A percentile compares a stretch with the other conserved stretches of the same genome.
These are phyloP conservation scores for Loxodonta africana DNA, from an alignment of 2,113 vertebrate species.

Conservation along the genomic window DNA sequence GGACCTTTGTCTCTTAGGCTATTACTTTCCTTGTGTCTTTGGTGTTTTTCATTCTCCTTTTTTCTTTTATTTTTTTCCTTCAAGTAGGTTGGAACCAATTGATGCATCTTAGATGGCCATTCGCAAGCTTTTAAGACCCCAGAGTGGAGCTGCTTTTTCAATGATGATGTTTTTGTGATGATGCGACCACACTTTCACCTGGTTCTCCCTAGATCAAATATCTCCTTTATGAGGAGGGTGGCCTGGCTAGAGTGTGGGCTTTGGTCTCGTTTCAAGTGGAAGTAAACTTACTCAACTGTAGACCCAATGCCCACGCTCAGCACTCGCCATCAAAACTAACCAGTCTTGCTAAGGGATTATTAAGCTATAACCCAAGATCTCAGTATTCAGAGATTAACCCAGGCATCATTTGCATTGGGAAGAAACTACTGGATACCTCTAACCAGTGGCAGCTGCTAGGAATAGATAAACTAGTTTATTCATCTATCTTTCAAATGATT, in stretches of 20 bases:
- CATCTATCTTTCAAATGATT: constrained; percentile 28
- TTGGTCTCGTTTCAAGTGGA: constrained; percentile 9
- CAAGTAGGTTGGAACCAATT: too few relatives aligned
- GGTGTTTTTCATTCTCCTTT: too few relatives aligned
- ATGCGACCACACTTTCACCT: constrained; percentile 1
- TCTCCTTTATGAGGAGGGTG: not conserved
- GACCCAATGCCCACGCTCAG: not conserved
- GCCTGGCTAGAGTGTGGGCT: not conserved
- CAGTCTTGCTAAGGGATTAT: not conserved
- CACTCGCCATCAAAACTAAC: not conserved
- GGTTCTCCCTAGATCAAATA: not conserved
- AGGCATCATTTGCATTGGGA: constrained; percentile 33
- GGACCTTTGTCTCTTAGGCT: too few relatives aligned
- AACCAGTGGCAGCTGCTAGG: not conserved
- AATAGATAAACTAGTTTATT: not conserved
- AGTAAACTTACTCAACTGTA: constrained; percentile 16
- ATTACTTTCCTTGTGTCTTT: too few relatives aligned
- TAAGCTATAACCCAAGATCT: not conserved
- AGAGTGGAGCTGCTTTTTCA: not conserved
- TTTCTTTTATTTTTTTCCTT: too few relatives aligned
- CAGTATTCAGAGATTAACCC: constrained; percentile 4
- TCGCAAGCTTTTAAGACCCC: too few relatives aligned
- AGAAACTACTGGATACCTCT: not conserved
- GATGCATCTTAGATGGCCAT: too few relatives aligned
- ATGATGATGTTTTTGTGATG: constrained; percentile 16